A percentile compares a stretch with the other conserved stretches of the same genome.
These are phyloP conservation scores for Orthochromis malagaraziensis DNA, from an alignment of 2,113 vertebrate genomes.

Conservation along the genomic window DNA sequence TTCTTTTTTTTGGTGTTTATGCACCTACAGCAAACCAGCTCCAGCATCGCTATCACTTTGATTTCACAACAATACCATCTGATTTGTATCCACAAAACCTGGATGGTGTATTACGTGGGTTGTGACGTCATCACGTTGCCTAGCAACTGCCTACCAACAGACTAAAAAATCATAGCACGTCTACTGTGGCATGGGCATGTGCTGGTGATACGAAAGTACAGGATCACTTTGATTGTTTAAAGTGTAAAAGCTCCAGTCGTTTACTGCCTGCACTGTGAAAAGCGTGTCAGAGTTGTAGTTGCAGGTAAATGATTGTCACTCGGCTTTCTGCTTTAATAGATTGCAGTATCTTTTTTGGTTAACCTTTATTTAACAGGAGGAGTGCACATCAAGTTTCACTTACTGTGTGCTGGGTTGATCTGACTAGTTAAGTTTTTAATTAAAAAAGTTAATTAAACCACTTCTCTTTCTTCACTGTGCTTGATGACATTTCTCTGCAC, in stretches of 20 bases:
- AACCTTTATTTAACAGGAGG: not conserved
- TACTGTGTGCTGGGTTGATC: not conserved
- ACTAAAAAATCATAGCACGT: not conserved
- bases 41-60: not conserved
- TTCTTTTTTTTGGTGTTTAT: not conserved
- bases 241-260: not conserved
- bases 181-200: not conserved
- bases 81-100: not conserved
- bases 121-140: not conserved
- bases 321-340: not conserved
- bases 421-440: not conserved
- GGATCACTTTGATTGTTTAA: not conserved
- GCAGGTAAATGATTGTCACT: not conserved
- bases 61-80: not conserved
- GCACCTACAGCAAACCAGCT: not conserved
- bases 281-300: not conserved
- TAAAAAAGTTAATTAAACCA: not conserved
- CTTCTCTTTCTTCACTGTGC: not conserved
- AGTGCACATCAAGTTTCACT: not conserved
- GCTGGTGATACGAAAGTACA: not conserved
- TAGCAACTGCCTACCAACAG: not conserved
- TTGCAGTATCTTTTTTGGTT: not conserved
- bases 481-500: not conserved
- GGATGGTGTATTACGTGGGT: not conserved
- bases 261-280: not conserved